Evolutionary conservation across 2,113 vertebrate species (phyloP).

Genomic region (Circaetus gallicus): DNA sequence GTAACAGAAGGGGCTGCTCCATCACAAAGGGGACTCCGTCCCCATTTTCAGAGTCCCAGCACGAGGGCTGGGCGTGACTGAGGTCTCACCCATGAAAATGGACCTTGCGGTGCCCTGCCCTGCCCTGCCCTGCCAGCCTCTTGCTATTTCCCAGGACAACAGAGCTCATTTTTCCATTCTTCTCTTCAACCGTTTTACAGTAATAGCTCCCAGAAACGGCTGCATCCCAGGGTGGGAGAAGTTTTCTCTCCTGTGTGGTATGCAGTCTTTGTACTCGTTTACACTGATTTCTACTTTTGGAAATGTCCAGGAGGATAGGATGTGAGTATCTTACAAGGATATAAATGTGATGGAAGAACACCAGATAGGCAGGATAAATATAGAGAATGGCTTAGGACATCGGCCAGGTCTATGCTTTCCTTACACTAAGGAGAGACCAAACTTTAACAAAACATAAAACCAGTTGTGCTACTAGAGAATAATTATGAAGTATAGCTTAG

Average conservation of each 20-base stretch:
- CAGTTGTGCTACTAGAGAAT: neutral
- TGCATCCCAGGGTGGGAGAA: fast-evolving
- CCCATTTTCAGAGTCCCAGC: too few relatives aligned
- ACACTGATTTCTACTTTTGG: neutral
- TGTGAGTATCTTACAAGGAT: too few relatives aligned
- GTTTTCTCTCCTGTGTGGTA: neutral
- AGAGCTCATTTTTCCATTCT: neutral
- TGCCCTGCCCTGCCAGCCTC: neutral
- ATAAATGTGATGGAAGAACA: neutral
- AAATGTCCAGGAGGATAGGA: neutral
- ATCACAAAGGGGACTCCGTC: neutral
- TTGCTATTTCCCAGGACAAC: neutral
- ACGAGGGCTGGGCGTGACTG: fast-evolving
- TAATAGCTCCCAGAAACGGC: fast-evolving
- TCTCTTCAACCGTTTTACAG: neutral
- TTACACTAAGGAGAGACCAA: neutral
- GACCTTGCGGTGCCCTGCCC: neutral
- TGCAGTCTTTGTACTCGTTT: fast-evolving
- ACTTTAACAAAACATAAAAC: neutral
- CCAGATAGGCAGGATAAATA: neutral
- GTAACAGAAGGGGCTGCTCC: neutral
- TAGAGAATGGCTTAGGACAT: neutral
- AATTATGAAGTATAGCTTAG: neutral
- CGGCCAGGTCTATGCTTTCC: neutral
- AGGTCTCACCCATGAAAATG: neutral